Base-by-base conservation (phyloP, 2,888 invertebrate genomes). In the Epirrhoe alternata region DNA sequence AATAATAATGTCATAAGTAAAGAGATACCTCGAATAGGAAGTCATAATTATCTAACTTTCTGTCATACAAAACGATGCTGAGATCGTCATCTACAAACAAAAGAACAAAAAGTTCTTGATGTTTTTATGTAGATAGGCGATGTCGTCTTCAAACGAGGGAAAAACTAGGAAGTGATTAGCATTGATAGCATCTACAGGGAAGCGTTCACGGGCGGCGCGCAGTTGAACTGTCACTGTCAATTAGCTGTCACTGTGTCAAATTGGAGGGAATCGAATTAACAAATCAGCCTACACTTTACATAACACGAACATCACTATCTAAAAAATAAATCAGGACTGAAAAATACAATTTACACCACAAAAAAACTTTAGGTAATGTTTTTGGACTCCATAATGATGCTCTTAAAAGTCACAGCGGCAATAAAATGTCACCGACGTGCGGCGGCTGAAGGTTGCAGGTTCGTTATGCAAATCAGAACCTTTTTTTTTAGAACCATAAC, bases 161-260 rank as follows among this genome's bases (percentile, higher is more conserved):
- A 61, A 49, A 61, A 47, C 53, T 53, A 54, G 54, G 61, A 61
- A 55, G 33, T 24, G 35, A 61, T 61, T 61, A 61, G 31, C 17
- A 17, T 42, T 57, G 58, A 58, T 58, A 58, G 3, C 50, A 58
- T 58, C 58, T 57, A 57, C 57, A 57, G 12, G 57, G 5, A 49
- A 57, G 16, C 8, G 45, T 35, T 35, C 31, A 54, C 54, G 38
- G 38, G 38, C 16, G 8, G 54, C 10, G 54, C 47, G n/a, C 14
- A 16, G 47, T 7, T 47, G 14, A 47, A 16, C 47, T 47, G 47
- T 47, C 47, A 52, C n/a, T 52, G 31, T 52, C 52, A 52, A 6
- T 52, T n/a, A 31, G 30, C n/a, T 52, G 54, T 35, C 14, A 38
- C 38, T 54, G 52, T 38, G 51, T 30, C 51, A 30, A 51, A 51